Percentiles rank a stretch among this genome's conserved stretches.
phyloP scores from a whole-genome alignment of 1,140 invertebrate species.

The Sycophaga agraensis region DNA sequence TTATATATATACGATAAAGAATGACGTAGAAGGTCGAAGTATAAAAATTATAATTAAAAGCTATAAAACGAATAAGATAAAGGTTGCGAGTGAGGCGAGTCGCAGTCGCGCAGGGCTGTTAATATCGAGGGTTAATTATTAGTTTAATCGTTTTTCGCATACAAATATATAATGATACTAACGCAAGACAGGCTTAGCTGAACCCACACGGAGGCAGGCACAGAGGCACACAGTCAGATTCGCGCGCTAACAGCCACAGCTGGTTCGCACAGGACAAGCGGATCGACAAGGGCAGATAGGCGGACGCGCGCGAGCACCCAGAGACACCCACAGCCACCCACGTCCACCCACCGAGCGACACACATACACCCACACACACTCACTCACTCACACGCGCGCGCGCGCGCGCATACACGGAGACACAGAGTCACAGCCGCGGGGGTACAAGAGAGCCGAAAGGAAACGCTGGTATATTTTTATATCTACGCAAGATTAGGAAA shows the following conservation, averaged over 20 bases:
- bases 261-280: too few relatives aligned
- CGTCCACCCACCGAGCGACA: too few relatives aligned
- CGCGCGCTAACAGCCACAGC: too few relatives aligned
- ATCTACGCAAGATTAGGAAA: conserved; percentile 25
- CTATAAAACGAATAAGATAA: conserved; percentile 5
- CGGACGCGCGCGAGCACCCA: too few relatives aligned
- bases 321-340: too few relatives aligned
- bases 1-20: conserved; percentile 31
- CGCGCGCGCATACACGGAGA: too few relatives aligned
- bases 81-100: neutral
- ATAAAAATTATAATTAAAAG: neutral
- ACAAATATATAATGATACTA: too few relatives aligned
- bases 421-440: too few relatives aligned
- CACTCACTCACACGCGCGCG: conserved; percentile 17
- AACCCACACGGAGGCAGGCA: conserved; percentile 16
- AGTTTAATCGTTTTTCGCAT: conserved; percentile 27
- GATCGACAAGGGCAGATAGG: too few relatives aligned
- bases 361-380: conserved; percentile 16
- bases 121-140: conserved; percentile 24
- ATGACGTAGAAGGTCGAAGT: neutral
- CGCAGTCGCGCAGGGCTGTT: conserved; percentile 21
- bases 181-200: conserved; percentile 15
- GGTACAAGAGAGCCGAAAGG: conserved; percentile 27
- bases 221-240: too few relatives aligned
- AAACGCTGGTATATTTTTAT: conserved; percentile 31